A percentile compares a stretch with the other conserved stretches of the same genome.
phyloP scores from a whole-genome alignment of 2,797 vertebrate genomes.

The Perdix hodgsoniae region DNA sequence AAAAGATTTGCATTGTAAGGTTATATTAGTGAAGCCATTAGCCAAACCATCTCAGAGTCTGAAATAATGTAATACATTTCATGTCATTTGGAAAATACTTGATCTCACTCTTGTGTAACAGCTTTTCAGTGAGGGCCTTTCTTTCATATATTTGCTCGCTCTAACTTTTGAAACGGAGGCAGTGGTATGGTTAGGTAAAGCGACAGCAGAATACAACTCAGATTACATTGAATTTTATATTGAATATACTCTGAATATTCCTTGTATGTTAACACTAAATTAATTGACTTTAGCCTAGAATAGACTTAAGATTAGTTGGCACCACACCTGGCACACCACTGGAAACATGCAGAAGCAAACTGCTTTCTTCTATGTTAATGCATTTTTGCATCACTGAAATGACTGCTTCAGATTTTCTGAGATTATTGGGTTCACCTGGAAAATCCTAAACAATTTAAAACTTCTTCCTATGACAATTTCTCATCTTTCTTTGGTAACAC shows the following conservation, averaged over 20 bases:
- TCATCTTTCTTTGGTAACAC: background rate
- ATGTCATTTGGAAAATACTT: conserved; percentile 3
- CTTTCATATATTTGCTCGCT: background rate
- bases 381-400: conserved; percentile 1
- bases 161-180: background rate
- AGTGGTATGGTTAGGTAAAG: background rate
- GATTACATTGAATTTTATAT: background rate
- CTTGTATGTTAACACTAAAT: background rate
- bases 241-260: background rate
- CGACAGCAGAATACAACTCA: background rate
- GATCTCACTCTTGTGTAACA: background rate
- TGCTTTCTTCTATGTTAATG: background rate
- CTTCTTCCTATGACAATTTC: background rate
- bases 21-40: conserved; percentile 44
- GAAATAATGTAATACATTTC: conserved; percentile 22
- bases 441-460: background rate
- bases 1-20: conserved; percentile 11
- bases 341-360: background rate
- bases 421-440: background rate
- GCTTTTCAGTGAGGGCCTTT: background rate
- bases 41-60: background rate
- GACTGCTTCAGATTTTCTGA: background rate
- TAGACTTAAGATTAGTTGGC: background rate
- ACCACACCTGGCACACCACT: background rate
- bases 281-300: background rate